Evolutionary conservation across 1,140 invertebrate species (phyloP).

Genomic region (Mactra quadrangularis): DNA sequence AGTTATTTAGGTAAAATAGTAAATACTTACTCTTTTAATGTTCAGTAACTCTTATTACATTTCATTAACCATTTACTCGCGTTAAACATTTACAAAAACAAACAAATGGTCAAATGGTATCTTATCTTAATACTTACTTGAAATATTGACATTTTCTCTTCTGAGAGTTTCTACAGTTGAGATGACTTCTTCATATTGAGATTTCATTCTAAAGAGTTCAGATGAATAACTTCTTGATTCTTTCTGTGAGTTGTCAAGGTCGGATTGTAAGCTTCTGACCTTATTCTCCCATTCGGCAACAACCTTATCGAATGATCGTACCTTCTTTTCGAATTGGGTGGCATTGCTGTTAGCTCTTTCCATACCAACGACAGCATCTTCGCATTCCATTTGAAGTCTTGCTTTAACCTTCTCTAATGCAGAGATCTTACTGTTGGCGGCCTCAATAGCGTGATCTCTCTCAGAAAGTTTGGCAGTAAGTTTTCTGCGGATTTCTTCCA

Average conservation of each 20-base stretch:
- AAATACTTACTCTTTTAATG: too few species aligned
- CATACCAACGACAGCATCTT: constrained; percentile 98
- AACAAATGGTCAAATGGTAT: too few species aligned
- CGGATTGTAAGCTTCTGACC: constrained; percentile 97
- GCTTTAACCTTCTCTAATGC: constrained; percentile 99
- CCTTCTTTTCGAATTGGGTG: constrained; percentile 99
- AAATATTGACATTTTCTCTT: constrained; percentile 99
- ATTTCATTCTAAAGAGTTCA: constrained; percentile 99
- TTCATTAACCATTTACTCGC: too few species aligned
- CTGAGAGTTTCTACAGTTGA: constrained; percentile 98
- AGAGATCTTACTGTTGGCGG: constrained; percentile 97
- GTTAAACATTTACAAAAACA: too few species aligned
- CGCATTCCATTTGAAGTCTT: constrained; percentile 97
- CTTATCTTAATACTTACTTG: constrained; percentile 86
- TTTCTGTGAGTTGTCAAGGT: constrained; percentile 99
- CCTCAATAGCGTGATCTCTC: constrained; percentile 99
- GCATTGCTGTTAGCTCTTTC: constrained; percentile 98
- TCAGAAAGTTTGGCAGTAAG: constrained; percentile 97
- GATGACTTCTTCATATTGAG: constrained; percentile 97
- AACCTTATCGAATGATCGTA: constrained; percentile 99
- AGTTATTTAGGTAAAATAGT: too few species aligned
- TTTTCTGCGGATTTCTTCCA: constrained; percentile 99
- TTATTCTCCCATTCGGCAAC: constrained; percentile 99
- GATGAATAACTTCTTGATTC: constrained; percentile 99
- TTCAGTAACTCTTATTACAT: too few species aligned